Evolutionary conservation across 2,888 invertebrate genomes (phyloP).

Genomic region (Drosophila paracracens): DNA sequence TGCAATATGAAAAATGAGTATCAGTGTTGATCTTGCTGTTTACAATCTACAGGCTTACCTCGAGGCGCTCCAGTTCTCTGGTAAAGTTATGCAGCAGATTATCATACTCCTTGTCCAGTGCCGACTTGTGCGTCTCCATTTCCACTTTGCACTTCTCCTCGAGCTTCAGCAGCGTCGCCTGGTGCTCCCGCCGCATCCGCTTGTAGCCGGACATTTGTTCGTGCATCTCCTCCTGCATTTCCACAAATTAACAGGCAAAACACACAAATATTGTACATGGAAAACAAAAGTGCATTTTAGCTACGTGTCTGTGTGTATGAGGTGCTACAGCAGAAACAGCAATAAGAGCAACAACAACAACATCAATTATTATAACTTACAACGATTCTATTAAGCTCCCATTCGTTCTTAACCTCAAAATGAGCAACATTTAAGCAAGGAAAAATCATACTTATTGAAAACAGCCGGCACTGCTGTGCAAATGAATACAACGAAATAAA

Average conservation of each 20-base stretch:
- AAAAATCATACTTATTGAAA: constrained; percentile 34
- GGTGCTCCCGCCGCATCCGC: constrained; percentile 98
- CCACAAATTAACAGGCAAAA: constrained; percentile 19
- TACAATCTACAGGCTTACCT: constrained; percentile 84
- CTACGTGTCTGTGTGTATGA: constrained; percentile 16
- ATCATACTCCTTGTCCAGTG: constrained; percentile 98
- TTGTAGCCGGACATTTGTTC: constrained; percentile 99
- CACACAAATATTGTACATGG: constrained; percentile 48
- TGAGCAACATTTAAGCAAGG: constrained; percentile 39
- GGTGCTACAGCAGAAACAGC: constrained; percentile 17
- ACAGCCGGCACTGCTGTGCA: not conserved
- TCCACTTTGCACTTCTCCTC: constrained; percentile 98
- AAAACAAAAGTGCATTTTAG: constrained; percentile 45
- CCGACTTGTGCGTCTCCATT: constrained; percentile 97
- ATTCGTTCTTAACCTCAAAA: constrained; percentile 63
- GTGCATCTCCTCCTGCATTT: constrained; percentile 94
- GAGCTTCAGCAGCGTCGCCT: constrained; percentile 95
- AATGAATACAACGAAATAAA: constrained; percentile 12
- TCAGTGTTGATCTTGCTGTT: not conserved
- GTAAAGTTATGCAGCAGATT: constrained; percentile 95
- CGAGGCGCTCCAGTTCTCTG: constrained; percentile 95
- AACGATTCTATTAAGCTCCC: constrained; percentile 45
- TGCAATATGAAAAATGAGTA: constrained; percentile 60
- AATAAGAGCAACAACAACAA: constrained; percentile 1
- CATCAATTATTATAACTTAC: constrained; percentile 56